Evolutionary conservation across 2,888 invertebrate species (phyloP).

Genomic region (Oligia fasciuncula): DNA sequence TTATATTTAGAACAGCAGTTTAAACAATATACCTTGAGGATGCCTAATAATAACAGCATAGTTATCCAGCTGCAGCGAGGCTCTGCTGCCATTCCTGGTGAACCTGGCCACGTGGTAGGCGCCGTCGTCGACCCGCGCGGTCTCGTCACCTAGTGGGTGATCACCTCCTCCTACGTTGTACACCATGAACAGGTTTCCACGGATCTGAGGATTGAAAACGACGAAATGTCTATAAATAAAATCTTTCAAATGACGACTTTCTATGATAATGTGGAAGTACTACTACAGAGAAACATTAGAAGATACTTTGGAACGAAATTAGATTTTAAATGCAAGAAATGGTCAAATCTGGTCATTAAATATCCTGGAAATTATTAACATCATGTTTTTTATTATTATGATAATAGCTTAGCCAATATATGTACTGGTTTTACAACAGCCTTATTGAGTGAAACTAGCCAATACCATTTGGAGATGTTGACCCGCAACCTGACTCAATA

Average conservation of each 20-base stretch:
- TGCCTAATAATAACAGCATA: slow-evolving; percentile 95
- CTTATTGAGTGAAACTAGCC: background rate
- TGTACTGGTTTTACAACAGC: background rate
- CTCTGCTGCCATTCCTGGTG: slow-evolving; percentile 96
- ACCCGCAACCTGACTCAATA: background rate
- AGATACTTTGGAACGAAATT: too few species aligned
- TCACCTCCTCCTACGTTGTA: slow-evolving; percentile 98
- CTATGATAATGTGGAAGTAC: too few species aligned
- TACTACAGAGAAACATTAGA: too few species aligned
- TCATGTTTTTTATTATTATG: too few species aligned
- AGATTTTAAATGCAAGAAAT: too few species aligned
- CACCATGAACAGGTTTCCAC: slow-evolving; percentile 97
- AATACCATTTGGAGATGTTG: background rate
- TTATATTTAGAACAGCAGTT: background rate
- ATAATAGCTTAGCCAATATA: too few species aligned
- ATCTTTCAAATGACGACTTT: too few species aligned
- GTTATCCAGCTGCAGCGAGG: slow-evolving; percentile 97
- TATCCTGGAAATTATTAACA: too few species aligned
- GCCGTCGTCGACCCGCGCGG: slow-evolving; percentile 97
- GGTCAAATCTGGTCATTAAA: too few species aligned
- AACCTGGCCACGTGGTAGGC: slow-evolving; percentile 98
- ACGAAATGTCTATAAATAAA: background rate
- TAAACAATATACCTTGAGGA: slow-evolving; percentile 92
- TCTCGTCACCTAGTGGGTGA: slow-evolving; percentile 96
- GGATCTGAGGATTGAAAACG: slow-evolving; percentile 88